Evolutionary conservation across 2,113 vertebrate genomes (phyloP).

Genomic region (Aramus guarauna): DNA sequence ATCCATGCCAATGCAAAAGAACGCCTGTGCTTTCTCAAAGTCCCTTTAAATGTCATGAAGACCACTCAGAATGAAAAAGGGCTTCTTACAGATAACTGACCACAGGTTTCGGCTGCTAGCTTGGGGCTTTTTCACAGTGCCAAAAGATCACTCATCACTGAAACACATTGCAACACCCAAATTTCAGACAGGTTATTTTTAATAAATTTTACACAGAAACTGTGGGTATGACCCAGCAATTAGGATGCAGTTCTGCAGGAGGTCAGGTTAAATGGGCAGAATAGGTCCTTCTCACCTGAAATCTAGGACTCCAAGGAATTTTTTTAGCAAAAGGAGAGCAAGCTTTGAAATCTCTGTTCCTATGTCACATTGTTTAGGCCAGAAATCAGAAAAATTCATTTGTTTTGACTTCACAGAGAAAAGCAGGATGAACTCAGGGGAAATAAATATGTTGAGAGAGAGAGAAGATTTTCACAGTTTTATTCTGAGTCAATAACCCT

Average conservation of each 20-base stretch:
- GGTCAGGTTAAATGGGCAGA: background rate
- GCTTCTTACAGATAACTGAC: background rate
- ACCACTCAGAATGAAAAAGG: background rate
- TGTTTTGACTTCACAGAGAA: background rate
- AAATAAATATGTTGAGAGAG: background rate
- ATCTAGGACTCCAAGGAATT: background rate
- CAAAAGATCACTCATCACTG: background rate
- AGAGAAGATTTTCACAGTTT: background rate
- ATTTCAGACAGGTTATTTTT: background rate
- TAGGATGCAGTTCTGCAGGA: background rate
- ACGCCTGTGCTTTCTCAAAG: background rate
- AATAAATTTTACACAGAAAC: background rate
- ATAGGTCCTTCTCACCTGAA: background rate
- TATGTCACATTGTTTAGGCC: background rate
- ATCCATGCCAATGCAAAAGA: background rate
- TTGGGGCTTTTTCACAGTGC: background rate
- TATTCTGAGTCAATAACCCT: background rate
- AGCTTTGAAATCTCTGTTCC: background rate
- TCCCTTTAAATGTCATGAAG: background rate
- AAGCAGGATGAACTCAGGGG: background rate
- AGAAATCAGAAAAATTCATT: background rate
- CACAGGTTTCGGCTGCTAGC: background rate
- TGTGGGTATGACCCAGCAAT: background rate
- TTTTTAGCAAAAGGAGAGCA: background rate
- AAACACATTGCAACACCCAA: background rate